phyloP scores from a whole-genome alignment of 64 coral and sea anemone genomes.

The Stylophora pistillata region DNA sequence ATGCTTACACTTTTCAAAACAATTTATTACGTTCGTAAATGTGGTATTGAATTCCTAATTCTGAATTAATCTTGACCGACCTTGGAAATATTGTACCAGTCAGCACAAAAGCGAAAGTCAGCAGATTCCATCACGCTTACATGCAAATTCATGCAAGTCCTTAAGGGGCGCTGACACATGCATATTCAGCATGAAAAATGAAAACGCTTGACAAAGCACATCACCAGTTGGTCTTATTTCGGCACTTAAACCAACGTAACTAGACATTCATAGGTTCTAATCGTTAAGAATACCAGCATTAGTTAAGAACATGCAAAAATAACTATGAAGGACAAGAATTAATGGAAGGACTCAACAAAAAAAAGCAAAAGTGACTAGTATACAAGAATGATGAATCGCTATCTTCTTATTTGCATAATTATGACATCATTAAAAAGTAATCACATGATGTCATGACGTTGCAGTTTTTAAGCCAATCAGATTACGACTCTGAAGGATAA shows the following conservation, averaged over 20 bases:
- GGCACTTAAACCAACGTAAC: neutral
- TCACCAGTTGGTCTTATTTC: neutral
- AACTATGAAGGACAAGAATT: too few relatives aligned
- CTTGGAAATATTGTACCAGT: too few relatives aligned
- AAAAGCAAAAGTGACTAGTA: neutral
- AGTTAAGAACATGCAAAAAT: neutral
- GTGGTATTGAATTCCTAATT: too few relatives aligned
- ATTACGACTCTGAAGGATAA: neutral
- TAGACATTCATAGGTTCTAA: neutral
- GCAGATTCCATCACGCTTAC: neutral
- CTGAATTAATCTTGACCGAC: too few relatives aligned
- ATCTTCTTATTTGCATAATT: constrained; percentile 27
- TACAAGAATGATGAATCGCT: neutral
- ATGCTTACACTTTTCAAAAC: too few relatives aligned
- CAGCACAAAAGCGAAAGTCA: neutral
- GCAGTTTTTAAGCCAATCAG: constrained; percentile 57
- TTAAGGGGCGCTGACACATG: neutral
- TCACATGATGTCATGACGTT: neutral
- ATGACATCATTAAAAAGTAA: constrained; percentile 12
- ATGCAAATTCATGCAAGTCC: neutral
- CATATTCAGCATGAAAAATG: neutral
- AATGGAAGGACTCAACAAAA: too few relatives aligned
- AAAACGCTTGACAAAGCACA: constrained; percentile 2
- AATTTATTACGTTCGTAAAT: too few relatives aligned
- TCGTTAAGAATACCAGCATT: neutral